Base-by-base conservation (phyloP, 2,113 vertebrate species). In the Syngnathoides biaculeatus region DNA sequence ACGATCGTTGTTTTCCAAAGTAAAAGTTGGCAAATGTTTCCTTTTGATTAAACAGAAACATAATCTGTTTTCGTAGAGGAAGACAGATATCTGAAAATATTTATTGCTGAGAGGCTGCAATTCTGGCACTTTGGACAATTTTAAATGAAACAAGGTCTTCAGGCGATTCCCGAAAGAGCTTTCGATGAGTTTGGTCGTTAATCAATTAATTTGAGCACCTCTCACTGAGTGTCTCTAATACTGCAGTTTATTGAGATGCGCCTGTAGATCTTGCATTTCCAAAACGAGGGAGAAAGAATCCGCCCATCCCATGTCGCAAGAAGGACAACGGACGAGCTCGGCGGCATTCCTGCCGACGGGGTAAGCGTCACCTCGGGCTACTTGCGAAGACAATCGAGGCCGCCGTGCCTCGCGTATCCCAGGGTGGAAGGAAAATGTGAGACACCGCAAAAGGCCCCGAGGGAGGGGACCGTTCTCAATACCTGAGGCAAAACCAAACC, bases 281-380 rank as follows among this genome's bases (percentile, higher is more conserved):
- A 22, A 17, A 17, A 0, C 50, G 3, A 55, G 30, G 38, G 63
- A 50, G 58, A 58, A 40, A 9, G 24, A 57, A 57, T 48, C 11
- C 55, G 72, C 87, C 83, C 69, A 69, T 77, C 81, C 84, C 67
- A 65, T 60, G 50, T 19, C 67, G 11, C 14, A 38, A 35, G 13
- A 6, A 61, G 64, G 77, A 68, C 82, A 81, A 65, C 78, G 10
- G 79, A 88, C 87, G 82, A 72, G 87, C 69, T 71, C 19, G 78
- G 84, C 79, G 81, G 83, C 89, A 90, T 91, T 90, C 86, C 78
- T 83, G 55, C 15, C 11, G 50, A 63, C 67, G 56, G n/a, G 24
- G 68, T 81, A 86, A 86, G 79, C 76, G 60, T 89, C 75, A 62
- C 89, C 80, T 52, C 22, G 15, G 82, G 89, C 76, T 86, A 86